phyloP scores from a whole-genome alignment of 2,113 vertebrate genomes.

The Dolichotis patagonum region DNA sequence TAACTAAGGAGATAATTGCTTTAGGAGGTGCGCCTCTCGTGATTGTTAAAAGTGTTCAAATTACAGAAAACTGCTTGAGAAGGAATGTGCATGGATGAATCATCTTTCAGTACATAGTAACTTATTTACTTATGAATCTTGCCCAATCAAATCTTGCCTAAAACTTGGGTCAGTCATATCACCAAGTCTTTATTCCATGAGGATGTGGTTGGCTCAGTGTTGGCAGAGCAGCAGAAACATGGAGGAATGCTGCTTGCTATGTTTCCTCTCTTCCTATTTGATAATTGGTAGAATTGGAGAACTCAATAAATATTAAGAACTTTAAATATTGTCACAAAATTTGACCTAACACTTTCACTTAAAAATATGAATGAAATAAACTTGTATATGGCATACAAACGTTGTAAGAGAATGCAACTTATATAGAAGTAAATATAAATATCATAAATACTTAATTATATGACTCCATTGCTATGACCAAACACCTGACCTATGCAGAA shows the following conservation, averaged over 20 bases:
- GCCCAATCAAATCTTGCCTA: background rate
- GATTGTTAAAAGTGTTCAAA: background rate
- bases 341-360: background rate
- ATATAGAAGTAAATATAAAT: background rate
- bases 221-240: background rate
- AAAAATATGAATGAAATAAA: slow-evolving; percentile 11
- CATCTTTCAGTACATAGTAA: background rate
- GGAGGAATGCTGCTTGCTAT: background rate
- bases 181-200: background rate
- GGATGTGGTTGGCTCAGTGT: accelerated
- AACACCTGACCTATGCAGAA: background rate
- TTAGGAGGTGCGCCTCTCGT: background rate
- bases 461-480: background rate
- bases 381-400: background rate
- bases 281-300: background rate
- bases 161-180: background rate
- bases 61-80: background rate
- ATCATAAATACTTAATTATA: background rate
- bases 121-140: background rate
- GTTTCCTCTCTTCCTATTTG: background rate
- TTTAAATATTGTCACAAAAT: background rate
- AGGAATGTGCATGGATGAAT: no score
- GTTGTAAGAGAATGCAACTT: background rate
- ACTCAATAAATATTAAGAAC: background rate
- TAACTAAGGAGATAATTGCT: slow-evolving; percentile 9